A percentile compares a stretch with the other conserved stretches of the same genome.
Evolutionary conservation across 2,888 invertebrate species (phyloP).

Genomic region (Pollenia angustigena): DNA sequence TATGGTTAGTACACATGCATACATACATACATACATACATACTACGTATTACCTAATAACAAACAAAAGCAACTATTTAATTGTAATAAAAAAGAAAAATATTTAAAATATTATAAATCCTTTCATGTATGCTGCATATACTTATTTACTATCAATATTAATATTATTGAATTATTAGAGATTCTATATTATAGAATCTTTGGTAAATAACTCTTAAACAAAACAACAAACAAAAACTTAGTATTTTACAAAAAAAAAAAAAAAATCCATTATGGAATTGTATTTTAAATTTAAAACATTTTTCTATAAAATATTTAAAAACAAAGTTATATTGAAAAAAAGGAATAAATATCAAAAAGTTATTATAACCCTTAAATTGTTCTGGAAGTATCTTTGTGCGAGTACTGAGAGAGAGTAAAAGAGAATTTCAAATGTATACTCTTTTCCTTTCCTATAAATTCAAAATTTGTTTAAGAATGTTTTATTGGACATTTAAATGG

Average conservation of each 20-base stretch:
- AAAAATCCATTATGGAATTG: conserved; percentile 68
- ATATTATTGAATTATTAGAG: conserved; percentile 23
- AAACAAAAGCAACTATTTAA: conserved; percentile 47
- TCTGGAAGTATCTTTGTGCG: too few species aligned
- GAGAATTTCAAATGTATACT: too few species aligned
- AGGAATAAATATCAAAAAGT: conserved; percentile 67
- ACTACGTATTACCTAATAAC: conserved; percentile 56
- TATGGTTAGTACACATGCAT: conserved; percentile 17
- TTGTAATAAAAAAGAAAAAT: conserved; percentile 31
- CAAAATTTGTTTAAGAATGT: too few species aligned
- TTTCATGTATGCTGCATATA: conserved; percentile 54
- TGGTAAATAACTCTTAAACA: not conserved
- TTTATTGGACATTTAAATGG: too few species aligned
- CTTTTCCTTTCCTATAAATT: too few species aligned
- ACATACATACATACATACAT: conserved; percentile 3
- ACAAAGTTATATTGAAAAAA: conserved; percentile 56
- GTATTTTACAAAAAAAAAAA: conserved; percentile 52
- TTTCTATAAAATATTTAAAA: conserved; percentile 64
- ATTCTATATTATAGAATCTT: conserved; percentile 48
- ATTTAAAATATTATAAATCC: conserved; percentile 50
- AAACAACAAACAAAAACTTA: conserved; percentile 25
- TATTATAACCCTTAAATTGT: conserved; percentile 69
- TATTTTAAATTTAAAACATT: conserved; percentile 64
- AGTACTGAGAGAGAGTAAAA: too few species aligned
- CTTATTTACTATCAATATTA: conserved; percentile 35